Base-by-base conservation (phyloP, 2,888 invertebrate genomes). In the Athrips mouffetella region DNA sequence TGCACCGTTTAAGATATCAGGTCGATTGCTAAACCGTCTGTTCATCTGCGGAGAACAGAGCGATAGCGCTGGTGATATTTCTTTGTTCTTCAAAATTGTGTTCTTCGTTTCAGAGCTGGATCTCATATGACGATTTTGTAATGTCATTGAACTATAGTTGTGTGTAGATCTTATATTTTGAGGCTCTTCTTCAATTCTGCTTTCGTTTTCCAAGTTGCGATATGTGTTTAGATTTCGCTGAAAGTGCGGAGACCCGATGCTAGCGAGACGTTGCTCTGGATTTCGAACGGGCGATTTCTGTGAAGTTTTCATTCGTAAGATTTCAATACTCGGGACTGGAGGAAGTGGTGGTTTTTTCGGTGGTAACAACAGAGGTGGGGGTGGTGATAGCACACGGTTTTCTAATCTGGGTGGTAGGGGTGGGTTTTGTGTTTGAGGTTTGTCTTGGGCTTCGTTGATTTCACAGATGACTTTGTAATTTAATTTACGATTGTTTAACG, bases 281-380 rank as follows among this genome's bases (percentile, higher is more conserved):
- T 83, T 80, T 51, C 90, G 86, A 1, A 82, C 56, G 16, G 81
- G 81, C 0, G 87, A 81, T 56, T 86, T 88, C 54, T 79, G 81
- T 0, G 83, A 78, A 56, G 82, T 90, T 67, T 91, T 90, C 65
- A 90, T 79, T 63, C 91, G 79, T 58, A 91, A 68, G 5, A 90
- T 89, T 70, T 92, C 91, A 58, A 91, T 80, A 51, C 91, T 91
- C 5, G 92, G 91, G 35, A 92, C 91, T 15, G 93, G 93, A 51
- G 94, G 93, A 62, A 94, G 72, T 21, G 93, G 93, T 29, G 93
- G 93, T 74, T 93, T 94, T 67, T 92, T 92, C 7, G 93, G 93
- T 20, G 92, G 91, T 60, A 91, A 63, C 45, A 90, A 73, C 30
- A 91, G 59, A 37, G 91, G 91, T 1, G 91, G 89, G 0, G 91